These are phyloP conservation scores for Kryptolebias marmoratus DNA, from an alignment of 2,113 vertebrate species.

Conservation along the genomic window DNA sequence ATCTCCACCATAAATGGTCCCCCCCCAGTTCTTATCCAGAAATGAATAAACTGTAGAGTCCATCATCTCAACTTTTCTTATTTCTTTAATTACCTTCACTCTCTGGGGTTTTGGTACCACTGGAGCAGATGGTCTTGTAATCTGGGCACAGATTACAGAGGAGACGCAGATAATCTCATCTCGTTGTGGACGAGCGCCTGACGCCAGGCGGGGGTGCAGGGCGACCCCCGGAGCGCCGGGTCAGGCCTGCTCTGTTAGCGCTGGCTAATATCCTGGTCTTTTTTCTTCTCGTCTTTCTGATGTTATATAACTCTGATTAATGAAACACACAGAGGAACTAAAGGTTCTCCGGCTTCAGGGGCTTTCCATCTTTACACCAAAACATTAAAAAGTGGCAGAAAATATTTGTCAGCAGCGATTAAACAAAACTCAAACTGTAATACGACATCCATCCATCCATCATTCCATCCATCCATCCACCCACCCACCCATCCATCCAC, in stretches of 20 bases:
- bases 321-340: neutral
- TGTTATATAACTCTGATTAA: neutral
- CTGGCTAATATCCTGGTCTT: neutral
- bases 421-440: no score
- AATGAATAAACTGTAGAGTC: neutral
- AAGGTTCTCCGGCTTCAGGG: neutral
- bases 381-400: no score
- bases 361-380: no score
- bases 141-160: conserved; percentile 46
- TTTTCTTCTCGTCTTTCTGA: neutral
- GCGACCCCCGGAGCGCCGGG: neutral
- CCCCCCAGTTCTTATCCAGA: no score
- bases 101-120: conserved; percentile 22
- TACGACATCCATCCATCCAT: no score
- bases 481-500: no score
- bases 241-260: neutral
- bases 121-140: conserved; percentile 62
- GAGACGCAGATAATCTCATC: conserved; percentile 54
- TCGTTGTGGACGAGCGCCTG: conserved; percentile 20
- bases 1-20: no score
- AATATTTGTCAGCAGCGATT: no score
- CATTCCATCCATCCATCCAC: no score
- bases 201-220: neutral
- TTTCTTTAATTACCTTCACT: conserved; percentile 48
- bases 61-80: neutral